Base-by-base conservation (phyloP, 2,888 invertebrate genomes). In the Lagria hirta region DNA sequence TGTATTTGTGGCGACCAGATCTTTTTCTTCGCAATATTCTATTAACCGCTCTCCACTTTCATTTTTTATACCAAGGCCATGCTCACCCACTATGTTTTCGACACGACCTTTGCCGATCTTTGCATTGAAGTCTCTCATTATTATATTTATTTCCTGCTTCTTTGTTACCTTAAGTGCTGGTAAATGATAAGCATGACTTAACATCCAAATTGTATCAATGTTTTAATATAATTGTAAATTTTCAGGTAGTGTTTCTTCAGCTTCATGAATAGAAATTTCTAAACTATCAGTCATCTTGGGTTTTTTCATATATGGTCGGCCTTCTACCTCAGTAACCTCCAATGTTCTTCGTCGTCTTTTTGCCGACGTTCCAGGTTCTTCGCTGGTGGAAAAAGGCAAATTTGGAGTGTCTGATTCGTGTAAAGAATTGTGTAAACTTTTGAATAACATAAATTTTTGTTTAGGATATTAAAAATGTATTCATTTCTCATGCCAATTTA, bases 341-440 rank as follows among this genome's bases (percentile, higher is more conserved):
- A 60, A 51, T 26, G 52, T 51, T 48, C 58, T 51, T 41, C 54
- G 45, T 55, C 46, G 44, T 49, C 49, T 49, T 44, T 48, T 52
- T 48, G 21, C 37, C 8, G 15, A 28, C 10, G 13, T 22, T 28
- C 15, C 2, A 35, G 12, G 20, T 36, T 36, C 32, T 35, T 46
- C 30, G 28, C 27, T 38, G 35, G 38, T 43, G 33, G 14, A 14
- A 49, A 38, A 20, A 30, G 45, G 22, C 18, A 41, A 35, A 48
- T 47, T 41, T 47, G 41, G 30, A 41, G 32, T 30, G 21, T 47
- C 49, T 48, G 30, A 47, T 51, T 34, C 41, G 41, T 34, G 28
- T 38, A n/a, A 35, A 44, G 35, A 43, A 51, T 24, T 16, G n/a
- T n/a, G n/a, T n/a, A n/a, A n/a, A n/a, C n/a, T n/a, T n/a, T n/a